Evolutionary conservation across 1,140 invertebrate genomes (phyloP).

Genomic region (Manduca sexta): DNA sequence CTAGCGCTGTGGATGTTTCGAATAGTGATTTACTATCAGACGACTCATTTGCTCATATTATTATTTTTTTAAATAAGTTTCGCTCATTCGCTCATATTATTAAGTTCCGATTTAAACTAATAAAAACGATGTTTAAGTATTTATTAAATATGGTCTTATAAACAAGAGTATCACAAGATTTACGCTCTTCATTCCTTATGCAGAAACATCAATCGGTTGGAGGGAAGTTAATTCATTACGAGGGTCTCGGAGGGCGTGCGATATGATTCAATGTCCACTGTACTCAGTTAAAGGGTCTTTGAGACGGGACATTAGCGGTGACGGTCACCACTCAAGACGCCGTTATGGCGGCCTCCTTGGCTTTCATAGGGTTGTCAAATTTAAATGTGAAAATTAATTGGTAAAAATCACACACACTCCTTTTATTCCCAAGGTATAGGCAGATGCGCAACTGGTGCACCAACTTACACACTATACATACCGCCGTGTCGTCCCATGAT

Average conservation of each 20-base stretch:
- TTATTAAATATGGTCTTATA: neutral
- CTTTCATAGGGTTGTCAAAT: neutral
- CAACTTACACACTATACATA: too few relatives aligned
- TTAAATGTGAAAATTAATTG: too few relatives aligned
- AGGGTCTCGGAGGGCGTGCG: neutral
- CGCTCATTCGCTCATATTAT: too few relatives aligned
- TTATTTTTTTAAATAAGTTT: too few relatives aligned
- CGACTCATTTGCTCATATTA: too few relatives aligned
- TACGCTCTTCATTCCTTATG: neutral
- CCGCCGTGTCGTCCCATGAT: too few relatives aligned
- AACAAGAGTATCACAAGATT: neutral
- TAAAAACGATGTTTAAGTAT: too few relatives aligned
- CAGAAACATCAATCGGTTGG: neutral
- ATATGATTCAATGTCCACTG: neutral
- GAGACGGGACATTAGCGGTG: slow-evolving; percentile 44
- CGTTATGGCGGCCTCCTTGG: slow-evolving; percentile 30
- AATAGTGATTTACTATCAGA: too few relatives aligned
- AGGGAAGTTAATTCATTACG: slow-evolving; percentile 11
- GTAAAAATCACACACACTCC: too few relatives aligned
- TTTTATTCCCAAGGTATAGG: too few relatives aligned
- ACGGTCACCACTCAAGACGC: slow-evolving; percentile 45
- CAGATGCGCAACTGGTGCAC: too few relatives aligned
- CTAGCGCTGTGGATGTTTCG: too few relatives aligned
- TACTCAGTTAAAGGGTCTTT: slow-evolving; percentile 25
- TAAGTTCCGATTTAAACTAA: neutral